Evolutionary conservation across 2,113 vertebrate species (phyloP), one percentile per base, ranked within the genome.

Genomic region (Ovis canadensis): DNA sequence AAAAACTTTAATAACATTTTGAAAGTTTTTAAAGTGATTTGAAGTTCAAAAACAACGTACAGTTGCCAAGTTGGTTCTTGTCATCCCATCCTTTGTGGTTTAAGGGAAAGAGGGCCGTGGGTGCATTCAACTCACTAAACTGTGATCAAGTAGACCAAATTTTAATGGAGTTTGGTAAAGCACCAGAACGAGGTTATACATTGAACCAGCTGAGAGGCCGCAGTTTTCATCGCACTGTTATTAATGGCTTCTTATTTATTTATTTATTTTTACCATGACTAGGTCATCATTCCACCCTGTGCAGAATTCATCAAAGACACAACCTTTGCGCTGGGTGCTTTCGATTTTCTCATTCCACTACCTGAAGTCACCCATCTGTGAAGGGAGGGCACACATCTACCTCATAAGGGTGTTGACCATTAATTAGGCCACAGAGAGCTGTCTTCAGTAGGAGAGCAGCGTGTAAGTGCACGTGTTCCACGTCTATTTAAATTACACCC

Each of bases 141-240:
- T 40, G 59, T 67, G 23, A 74, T 27, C 2, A 10, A 52, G 36
- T 31, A 80, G 45, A 90, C 15, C 59, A 55, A n/a, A 59, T 45
- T 93, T 91, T 40, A 55, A n/a, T 19, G 57, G 89, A 89, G 59
- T 93, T 86, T 94, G 83, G 74, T 96, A 64, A 81, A 90, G 71
- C 29, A 50, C 17, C 54, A 82, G 71, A 78, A 62, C 14, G 27
- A 71, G 55, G 31, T 52, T 84, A 52, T 25, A n/a, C 83, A 55
- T 43, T 81, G 57, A 89, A 92, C 50, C 86, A 89, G 78, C 77
- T 91, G 90, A 86, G 90, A 97, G 95, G 95, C 94, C 25, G 31
- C 87, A 84, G 36, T 50, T 87, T 98, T 96, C 95, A 88, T 74
- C 96, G 85, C 52, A 67, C 29, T 82, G 19, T 97, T 97, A 96